phyloP scores from a whole-genome alignment of 2,797 vertebrate species.

The Taenioides sp. region DNA sequence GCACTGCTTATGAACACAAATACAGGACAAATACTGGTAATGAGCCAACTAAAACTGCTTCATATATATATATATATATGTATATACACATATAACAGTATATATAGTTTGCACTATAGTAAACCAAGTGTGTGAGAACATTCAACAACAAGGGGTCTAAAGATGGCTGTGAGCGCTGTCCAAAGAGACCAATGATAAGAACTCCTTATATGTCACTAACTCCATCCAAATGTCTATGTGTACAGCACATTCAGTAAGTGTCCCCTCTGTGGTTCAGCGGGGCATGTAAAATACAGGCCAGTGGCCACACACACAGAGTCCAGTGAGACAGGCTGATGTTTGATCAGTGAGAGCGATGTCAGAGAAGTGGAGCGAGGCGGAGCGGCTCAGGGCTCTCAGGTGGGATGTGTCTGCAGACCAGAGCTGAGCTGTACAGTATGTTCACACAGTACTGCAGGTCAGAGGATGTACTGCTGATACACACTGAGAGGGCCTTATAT shows the following conservation, averaged over 20 bases:
- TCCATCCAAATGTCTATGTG: neutral
- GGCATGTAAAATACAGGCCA: conserved; percentile 47
- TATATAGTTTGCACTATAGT: neutral
- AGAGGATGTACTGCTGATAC: neutral
- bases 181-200: neutral
- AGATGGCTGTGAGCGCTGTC: neutral
- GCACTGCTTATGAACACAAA: neutral
- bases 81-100: neutral
- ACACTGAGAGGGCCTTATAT: conserved; percentile 1
- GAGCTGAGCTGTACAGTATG: neutral
- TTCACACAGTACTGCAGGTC: neutral
- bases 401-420: conserved; percentile 27
- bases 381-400: conserved; percentile 38
- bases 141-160: neutral
- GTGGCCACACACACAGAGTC: conserved; percentile 37
- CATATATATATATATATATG: neutral
- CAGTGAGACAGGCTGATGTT: conserved; percentile 52
- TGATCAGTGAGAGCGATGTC: conserved; percentile 50
- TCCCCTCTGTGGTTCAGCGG: conserved; percentile 53
- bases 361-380: conserved; percentile 40
- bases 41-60: neutral
- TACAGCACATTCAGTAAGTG: conserved; percentile 31
- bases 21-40: neutral
- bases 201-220: neutral
- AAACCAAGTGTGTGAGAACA: neutral